A percentile compares a stretch with the other conserved stretches of the same genome.
Evolutionary conservation across 2,113 vertebrate species (phyloP).

Genomic region (Eira barbara): DNA sequence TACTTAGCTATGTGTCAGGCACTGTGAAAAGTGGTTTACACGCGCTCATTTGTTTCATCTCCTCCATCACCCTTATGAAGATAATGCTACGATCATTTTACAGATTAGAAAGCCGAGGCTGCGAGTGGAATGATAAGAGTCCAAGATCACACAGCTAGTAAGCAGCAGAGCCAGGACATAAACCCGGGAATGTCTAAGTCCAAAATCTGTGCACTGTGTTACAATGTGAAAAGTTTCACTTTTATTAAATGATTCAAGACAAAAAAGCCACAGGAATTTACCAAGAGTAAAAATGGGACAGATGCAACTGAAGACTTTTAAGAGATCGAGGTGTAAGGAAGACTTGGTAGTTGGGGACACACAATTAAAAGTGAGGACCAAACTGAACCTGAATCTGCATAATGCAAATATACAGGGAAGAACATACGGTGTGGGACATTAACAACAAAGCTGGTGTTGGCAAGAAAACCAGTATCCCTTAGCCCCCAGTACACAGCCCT

Average conservation of each 20-base stretch:
- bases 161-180: background rate
- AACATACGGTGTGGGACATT: background rate
- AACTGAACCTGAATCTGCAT: background rate
- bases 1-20: background rate
- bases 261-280: background rate
- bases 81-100: background rate
- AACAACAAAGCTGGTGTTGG: background rate
- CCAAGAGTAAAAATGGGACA: background rate
- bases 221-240: background rate
- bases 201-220: background rate
- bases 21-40: background rate
- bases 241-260: background rate
- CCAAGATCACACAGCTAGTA: background rate
- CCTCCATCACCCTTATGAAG: background rate
- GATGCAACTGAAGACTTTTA: background rate
- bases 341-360: background rate
- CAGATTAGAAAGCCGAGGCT: background rate
- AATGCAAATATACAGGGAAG: background rate
- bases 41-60: background rate
- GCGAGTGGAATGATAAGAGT: background rate
- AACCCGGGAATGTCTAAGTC: background rate
- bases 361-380: background rate
- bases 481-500: background rate
- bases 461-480: background rate
- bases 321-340: background rate